These are phyloP conservation scores for Acronicta aceris DNA, from an alignment of 2,888 invertebrate species.

Conservation along the genomic window DNA sequence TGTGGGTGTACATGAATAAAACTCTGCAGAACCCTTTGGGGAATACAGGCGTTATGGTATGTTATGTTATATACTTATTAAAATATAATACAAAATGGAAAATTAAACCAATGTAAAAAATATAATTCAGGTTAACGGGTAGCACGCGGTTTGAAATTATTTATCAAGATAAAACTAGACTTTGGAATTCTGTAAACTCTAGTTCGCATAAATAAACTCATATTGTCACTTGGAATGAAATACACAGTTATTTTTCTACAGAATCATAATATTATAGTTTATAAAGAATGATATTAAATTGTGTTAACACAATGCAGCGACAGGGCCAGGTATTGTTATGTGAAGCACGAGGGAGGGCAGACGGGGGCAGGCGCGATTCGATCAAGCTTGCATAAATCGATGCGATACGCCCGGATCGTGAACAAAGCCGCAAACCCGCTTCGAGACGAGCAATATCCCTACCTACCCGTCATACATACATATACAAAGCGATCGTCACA, in stretches of 20 bases:
- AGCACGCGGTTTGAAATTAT: background rate
- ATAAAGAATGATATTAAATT: conserved; percentile 46
- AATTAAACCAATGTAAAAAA: too few relatives aligned
- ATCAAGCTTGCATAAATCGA: conserved; percentile 88
- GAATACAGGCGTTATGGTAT: too few relatives aligned
- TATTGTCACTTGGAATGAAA: conserved; percentile 41
- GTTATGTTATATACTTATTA: too few relatives aligned
- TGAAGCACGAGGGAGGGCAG: conserved; percentile 63
- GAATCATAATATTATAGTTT: conserved; percentile 26
- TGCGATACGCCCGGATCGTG: conserved; percentile 83
- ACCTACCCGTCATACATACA: conserved; percentile 47
- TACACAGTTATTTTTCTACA: conserved; percentile 24
- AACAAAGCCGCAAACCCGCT: conserved; percentile 82
- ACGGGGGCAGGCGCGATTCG: conserved; percentile 74
- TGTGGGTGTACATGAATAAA: too few relatives aligned
- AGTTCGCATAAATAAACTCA: conserved; percentile 20
- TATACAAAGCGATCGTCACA: conserved; percentile 46
- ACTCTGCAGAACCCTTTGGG: too few relatives aligned
- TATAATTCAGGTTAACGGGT: too few relatives aligned
- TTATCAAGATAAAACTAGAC: conserved; percentile 14
- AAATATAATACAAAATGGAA: too few relatives aligned
- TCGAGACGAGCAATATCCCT: conserved; percentile 66
- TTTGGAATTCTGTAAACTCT: conserved; percentile 5
- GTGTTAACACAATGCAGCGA: conserved; percentile 63
- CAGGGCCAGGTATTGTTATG: conserved; percentile 75